These are phyloP conservation scores for Dasypogon diadema DNA, from an alignment of 2,888 invertebrate genomes.

Conservation along the genomic window DNA sequence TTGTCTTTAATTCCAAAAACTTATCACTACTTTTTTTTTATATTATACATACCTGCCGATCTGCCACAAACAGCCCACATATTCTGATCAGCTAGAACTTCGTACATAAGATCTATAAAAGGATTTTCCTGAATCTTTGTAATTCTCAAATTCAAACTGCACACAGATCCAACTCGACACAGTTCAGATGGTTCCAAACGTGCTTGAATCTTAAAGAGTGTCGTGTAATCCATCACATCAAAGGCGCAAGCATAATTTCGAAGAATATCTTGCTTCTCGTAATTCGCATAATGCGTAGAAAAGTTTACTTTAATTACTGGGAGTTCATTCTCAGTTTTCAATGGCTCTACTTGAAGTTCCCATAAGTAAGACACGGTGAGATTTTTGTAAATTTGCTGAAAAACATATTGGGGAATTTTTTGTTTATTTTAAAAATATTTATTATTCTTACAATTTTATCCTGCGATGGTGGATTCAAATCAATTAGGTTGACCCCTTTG, in stretches of 20 bases:
- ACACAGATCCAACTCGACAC: constrained; percentile 89
- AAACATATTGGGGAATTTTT: constrained; percentile 53
- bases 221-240: constrained; percentile 85
- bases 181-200: constrained; percentile 84
- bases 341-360: constrained; percentile 78
- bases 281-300: constrained; percentile 72
- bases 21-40: too few species aligned
- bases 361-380: constrained; percentile 86
- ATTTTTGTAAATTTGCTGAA: constrained; percentile 78
- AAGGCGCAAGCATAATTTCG: constrained; percentile 77
- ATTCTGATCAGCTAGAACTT: constrained; percentile 90
- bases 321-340: constrained; percentile 72
- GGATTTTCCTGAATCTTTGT: constrained; percentile 72
- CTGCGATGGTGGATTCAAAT: constrained; percentile 75
- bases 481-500: constrained; percentile 73
- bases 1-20: neutral
- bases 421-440: neutral
- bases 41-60: constrained; percentile 87
- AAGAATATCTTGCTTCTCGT: constrained; percentile 62
- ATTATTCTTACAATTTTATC: constrained; percentile 71
- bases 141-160: constrained; percentile 82
- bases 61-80: constrained; percentile 95
- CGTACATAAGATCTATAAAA: constrained; percentile 82
- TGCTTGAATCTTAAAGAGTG: constrained; percentile 81
- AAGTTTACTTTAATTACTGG: constrained; percentile 76